Percentiles rank a stretch among this genome's conserved stretches.
Conservation (phyloP, 2,797 vertebrate genomes). For the Phaenicophaeus curvirostris region DNA sequence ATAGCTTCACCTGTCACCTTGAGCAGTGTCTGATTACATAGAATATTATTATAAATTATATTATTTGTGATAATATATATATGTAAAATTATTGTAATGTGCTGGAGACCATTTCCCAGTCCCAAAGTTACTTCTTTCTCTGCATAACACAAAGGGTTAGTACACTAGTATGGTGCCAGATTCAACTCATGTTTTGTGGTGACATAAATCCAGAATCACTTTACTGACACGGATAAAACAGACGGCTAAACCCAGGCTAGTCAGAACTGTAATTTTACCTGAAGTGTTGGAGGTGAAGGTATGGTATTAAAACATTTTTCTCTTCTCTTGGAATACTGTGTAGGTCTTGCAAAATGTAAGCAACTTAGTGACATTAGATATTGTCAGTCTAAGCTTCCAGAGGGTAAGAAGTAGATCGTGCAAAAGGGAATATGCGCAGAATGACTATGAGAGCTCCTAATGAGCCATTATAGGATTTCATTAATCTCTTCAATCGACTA, state of each 20-base stretch:
- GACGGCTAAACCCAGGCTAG: conserved; percentile 9
- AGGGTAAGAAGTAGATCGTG: conserved; percentile 5
- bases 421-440: conserved; percentile 43
- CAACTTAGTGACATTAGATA: neutral
- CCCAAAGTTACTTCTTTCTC: neutral
- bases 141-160: neutral
- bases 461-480: conserved; percentile 62
- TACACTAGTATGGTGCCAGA: neutral
- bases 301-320: conserved; percentile 12
- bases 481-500: conserved; percentile 62
- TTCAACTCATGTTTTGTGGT: conserved; percentile 11
- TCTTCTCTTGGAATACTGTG: conserved; percentile 7
- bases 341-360: neutral
- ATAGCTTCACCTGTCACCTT: neutral
- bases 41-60: neutral
- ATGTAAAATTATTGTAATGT: neutral
- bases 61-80: neutral
- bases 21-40: neutral
- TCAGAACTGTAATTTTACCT: conserved; percentile 38
- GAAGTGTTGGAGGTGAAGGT: neutral
- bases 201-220: conserved; percentile 20
- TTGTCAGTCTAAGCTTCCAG: conserved; percentile 4
- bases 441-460: conserved; percentile 32
- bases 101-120: neutral
- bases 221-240: conserved; percentile 45